phyloP scores from a whole-genome alignment of 2,888 invertebrate genomes.

The Nudaria mundana region DNA sequence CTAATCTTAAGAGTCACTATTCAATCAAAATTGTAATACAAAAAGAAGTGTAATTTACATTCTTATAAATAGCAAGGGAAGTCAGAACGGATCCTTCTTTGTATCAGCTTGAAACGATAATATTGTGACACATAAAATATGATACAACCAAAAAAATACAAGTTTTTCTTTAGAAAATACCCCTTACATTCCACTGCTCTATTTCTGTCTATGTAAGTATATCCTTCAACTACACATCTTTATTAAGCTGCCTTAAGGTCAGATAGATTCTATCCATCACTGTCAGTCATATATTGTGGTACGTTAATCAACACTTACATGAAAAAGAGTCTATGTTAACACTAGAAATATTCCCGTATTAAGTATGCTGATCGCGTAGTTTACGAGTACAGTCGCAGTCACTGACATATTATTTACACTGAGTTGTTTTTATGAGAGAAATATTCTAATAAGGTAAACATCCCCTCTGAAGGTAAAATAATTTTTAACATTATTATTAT shows the following conservation, averaged over 20 bases:
- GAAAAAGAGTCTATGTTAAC: background rate
- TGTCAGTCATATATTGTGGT: background rate
- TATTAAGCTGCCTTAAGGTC: background rate
- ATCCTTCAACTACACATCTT: background rate
- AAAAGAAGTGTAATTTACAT: no score
- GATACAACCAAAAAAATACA: no score
- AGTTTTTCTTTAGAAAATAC: no score
- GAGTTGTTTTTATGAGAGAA: background rate
- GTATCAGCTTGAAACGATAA: no score
- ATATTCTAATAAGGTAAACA: no score
- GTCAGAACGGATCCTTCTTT: no score
- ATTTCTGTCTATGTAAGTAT: background rate
- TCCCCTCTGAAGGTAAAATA: no score
- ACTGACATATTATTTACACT: background rate
- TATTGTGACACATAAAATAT: no score
- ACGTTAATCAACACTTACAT: background rate
- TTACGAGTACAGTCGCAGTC: background rate
- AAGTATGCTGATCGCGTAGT: background rate
- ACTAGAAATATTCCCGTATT: background rate
- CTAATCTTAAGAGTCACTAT: no score
- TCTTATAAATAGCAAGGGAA: no score
- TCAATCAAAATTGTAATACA: no score
- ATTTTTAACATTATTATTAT: no score
- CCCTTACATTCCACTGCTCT: background rate
- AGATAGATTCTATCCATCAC: background rate